phyloP scores from a whole-genome alignment of 2,888 invertebrate species.

The Lucinisca nassula region DNA sequence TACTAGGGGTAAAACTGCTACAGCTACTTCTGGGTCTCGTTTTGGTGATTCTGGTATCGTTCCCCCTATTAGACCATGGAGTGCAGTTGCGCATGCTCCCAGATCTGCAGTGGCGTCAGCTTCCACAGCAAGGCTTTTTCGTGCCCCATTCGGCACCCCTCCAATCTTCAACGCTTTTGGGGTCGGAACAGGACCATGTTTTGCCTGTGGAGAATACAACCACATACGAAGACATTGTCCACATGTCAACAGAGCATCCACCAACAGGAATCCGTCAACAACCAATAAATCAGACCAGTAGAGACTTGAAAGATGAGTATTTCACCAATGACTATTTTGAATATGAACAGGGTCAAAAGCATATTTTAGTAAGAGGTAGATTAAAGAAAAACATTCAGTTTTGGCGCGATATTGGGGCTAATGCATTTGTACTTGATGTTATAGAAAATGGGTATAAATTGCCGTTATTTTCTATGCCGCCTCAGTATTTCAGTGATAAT shows the following conservation, averaged over 20 bases:
- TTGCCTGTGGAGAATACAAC: not conserved
- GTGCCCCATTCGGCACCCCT: no score
- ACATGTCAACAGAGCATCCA: not conserved
- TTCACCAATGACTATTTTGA: constrained; percentile 44
- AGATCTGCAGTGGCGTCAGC: no score
- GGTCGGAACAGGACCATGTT: not conserved
- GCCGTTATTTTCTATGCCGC: not conserved
- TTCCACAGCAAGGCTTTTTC: no score
- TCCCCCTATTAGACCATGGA: no score
- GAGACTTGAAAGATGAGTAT: constrained; percentile 4
- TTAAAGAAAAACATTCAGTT: constrained; percentile 22
- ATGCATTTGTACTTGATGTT: constrained; percentile 10
- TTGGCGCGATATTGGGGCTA: constrained; percentile 3
- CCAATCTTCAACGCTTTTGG: not conserved
- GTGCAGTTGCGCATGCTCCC: no score
- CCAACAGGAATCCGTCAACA: not conserved
- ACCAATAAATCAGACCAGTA: not conserved
- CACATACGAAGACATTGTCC: not conserved
- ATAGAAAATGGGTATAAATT: constrained; percentile 14
- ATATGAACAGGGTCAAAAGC: constrained; percentile 33
- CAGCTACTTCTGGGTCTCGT: no score
- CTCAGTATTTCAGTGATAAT: not conserved
- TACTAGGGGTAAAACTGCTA: no score
- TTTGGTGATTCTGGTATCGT: no score
- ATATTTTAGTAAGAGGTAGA: no score